These are phyloP conservation scores for Trachemys scripta DNA, from an alignment of 2,113 vertebrate genomes.

Conservation along the genomic window DNA sequence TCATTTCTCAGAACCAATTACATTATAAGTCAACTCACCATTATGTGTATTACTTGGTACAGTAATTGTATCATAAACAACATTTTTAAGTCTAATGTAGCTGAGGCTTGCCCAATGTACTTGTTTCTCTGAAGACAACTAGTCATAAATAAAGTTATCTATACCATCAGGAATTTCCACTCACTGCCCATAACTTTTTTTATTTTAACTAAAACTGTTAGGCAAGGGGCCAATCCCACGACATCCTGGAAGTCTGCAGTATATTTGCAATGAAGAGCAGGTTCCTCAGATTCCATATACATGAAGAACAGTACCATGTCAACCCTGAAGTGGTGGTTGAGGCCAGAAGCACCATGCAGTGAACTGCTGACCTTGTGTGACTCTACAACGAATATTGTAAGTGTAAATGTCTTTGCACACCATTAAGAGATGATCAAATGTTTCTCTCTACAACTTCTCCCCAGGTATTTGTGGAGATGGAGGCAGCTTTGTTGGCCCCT, in stretches of 20 bases:
- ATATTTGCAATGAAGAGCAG: not conserved
- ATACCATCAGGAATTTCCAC: not conserved
- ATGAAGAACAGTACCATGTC: not conserved
- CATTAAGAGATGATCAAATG: rapidly evolving
- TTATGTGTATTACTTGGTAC: not conserved
- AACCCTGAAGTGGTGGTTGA: rapidly evolving
- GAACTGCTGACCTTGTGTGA: not conserved
- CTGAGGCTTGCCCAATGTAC: not conserved
- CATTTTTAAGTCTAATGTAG: not conserved
- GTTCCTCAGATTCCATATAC: not conserved
- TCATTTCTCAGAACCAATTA: constrained; percentile 37
- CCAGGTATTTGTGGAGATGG: rapidly evolving
- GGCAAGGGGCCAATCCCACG: not conserved
- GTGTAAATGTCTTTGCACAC: not conserved
- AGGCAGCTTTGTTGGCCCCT: not conserved
- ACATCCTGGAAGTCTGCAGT: rapidly evolving
- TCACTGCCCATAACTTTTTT: not conserved
- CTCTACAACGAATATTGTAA: not conserved
- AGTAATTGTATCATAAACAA: not conserved
- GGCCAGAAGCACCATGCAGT: not conserved
- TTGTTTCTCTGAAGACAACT: constrained; percentile 3
- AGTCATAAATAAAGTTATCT: not conserved
- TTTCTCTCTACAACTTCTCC: not conserved
- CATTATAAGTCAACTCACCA: not conserved
- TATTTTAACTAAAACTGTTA: not conserved